Conservation (phyloP, 2,113 vertebrate species). For the Oriolus oriolus region DNA sequence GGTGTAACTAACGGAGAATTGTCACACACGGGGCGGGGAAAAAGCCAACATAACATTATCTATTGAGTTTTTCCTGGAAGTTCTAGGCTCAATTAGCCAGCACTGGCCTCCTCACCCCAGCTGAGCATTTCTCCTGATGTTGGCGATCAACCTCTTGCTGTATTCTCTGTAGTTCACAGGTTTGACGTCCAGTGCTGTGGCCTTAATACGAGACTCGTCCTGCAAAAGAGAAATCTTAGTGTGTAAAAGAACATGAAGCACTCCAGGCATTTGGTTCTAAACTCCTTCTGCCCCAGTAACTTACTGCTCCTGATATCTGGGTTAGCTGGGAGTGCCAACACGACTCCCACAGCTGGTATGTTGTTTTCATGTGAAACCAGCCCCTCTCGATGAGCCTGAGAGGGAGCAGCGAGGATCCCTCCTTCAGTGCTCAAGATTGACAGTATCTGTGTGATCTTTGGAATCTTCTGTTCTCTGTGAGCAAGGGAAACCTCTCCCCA, state of each 20-base stretch:
- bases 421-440: not conserved
- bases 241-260: not conserved
- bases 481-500: not conserved
- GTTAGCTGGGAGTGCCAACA: not conserved
- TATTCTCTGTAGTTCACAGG: slow-evolving; percentile 91
- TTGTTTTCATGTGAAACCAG: not conserved
- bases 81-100: not conserved
- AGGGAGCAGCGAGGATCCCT: not conserved
- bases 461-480: not conserved
- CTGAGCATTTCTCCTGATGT: slow-evolving; percentile 82
- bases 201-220: slow-evolving; percentile 96
- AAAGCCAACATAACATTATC: not conserved
- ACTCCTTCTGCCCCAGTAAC: not conserved
- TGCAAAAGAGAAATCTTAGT: slow-evolving; percentile 43
- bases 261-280: not conserved
- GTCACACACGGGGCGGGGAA: not conserved
- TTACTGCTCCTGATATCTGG: not conserved
- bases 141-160: slow-evolving; percentile 84
- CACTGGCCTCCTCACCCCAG: slow-evolving; percentile 10
- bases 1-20: not conserved
- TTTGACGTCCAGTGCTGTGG: slow-evolving; percentile 87
- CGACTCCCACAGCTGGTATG: not conserved
- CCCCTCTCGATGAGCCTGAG: not conserved
- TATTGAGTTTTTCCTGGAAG: not conserved
- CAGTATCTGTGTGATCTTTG: not conserved